These are phyloP conservation scores for Scomber colias DNA, from an alignment of 2,113 vertebrate genomes.

Conservation along the genomic window DNA sequence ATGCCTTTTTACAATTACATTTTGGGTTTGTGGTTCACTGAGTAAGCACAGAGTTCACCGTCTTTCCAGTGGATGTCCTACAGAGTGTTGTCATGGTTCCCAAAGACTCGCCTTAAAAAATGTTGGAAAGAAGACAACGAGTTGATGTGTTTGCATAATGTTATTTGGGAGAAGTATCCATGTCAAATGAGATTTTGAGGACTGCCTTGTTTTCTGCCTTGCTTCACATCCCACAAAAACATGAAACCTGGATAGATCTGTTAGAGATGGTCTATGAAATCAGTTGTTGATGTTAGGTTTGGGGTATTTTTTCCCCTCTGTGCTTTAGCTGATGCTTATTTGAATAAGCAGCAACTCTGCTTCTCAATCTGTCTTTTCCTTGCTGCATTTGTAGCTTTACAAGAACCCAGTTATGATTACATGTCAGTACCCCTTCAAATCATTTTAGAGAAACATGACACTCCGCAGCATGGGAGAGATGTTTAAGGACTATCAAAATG, in stretches of 20 bases:
- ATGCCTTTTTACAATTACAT: conserved; percentile 38
- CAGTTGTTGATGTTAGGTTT: background rate
- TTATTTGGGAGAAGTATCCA: conserved; percentile 56
- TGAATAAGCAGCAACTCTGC: conserved; percentile 35
- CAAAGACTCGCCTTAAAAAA: conserved; percentile 70
- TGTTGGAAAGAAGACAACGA: conserved; percentile 68
- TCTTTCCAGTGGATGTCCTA: conserved; percentile 61
- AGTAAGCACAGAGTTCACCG: conserved; percentile 57
- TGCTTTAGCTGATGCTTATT: conserved; percentile 37
- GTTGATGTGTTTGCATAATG: conserved; percentile 70
- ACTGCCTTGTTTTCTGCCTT: conserved; percentile 41
- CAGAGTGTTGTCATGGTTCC: conserved; percentile 78
- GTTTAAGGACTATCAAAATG: conserved; percentile 44
- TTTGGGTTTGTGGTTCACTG: conserved; percentile 67
- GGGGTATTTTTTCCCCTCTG: conserved; percentile 11
- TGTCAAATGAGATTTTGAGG: conserved; percentile 57
- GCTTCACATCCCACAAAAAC: background rate
- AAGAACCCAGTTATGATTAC: conserved; percentile 27
- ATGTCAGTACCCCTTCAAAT: conserved; percentile 54
- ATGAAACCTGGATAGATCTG: background rate
- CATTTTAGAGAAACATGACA: conserved; percentile 19
- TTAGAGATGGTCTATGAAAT: conserved; percentile 29
- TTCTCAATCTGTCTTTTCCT: conserved; percentile 30
- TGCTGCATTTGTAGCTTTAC: conserved; percentile 59
- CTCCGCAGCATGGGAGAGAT: conserved; percentile 5